Evolutionary conservation across 1,140 invertebrate species (phyloP).

Genomic region (Halyomorpha halys): DNA sequence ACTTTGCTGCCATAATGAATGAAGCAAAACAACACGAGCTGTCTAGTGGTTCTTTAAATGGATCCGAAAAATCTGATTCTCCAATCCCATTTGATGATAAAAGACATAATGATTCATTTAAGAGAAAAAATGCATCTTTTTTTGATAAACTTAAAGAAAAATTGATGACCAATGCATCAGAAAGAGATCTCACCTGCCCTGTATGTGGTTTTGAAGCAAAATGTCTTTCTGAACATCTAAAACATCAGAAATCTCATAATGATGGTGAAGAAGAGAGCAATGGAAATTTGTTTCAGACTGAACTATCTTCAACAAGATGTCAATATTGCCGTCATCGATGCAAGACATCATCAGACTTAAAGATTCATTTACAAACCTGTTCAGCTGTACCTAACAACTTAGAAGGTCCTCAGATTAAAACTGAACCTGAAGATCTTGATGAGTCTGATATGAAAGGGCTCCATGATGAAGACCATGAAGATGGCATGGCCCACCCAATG

Average conservation of each 20-base stretch:
- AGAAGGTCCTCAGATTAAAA: constrained; percentile 26
- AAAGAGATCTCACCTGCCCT: constrained; percentile 29
- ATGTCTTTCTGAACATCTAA: constrained; percentile 67
- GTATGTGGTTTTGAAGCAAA: constrained; percentile 54
- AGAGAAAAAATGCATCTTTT: constrained; percentile 64
- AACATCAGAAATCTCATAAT: constrained; percentile 50
- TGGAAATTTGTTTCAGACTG: constrained; percentile 35
- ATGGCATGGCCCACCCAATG: constrained; percentile 50
- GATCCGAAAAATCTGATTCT: background rate
- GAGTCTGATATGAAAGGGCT: constrained; percentile 33
- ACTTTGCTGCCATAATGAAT: constrained; percentile 38
- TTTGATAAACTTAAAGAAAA: constrained; percentile 72
- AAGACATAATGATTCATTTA: constrained; percentile 37
- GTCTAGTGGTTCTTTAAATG: constrained; percentile 10
- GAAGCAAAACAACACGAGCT: constrained; percentile 35
- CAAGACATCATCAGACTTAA: constrained; percentile 65
- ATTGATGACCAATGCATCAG: constrained; percentile 44
- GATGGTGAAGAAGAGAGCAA: constrained; percentile 36
- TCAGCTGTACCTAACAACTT: constrained; percentile 39
- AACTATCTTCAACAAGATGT: constrained; percentile 55
- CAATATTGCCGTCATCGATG: constrained; percentile 74
- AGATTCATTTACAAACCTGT: constrained; percentile 61
- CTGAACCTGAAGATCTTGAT: constrained; percentile 26
- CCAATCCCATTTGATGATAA: constrained; percentile 33
- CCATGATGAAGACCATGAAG: constrained; percentile 19